Evolutionary conservation across 2,797 vertebrate genomes (phyloP), one percentile per base, ranked within the genome.

Genomic region (Phoeniculus purpureus): DNA sequence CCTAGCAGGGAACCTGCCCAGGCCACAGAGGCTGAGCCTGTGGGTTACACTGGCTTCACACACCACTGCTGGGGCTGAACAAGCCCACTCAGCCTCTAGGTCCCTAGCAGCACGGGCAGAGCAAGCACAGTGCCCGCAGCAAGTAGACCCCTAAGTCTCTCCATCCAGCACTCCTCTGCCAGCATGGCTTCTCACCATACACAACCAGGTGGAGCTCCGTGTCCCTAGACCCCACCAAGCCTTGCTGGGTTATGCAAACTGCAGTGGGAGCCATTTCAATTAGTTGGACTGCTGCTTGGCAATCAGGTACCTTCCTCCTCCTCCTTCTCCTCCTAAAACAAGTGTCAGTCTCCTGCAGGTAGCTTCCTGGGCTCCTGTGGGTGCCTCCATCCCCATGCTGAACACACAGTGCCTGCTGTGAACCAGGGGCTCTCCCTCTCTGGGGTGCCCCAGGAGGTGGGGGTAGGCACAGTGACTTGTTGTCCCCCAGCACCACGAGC

Each of bases 281-380:
- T 21, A 76, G 32, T 16, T 93, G 94, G 87, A 90, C 34, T 26
- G 85, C 43, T 89, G 93, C 94, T 86, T 86, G 59, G 61, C 65
- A 51, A 79, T 89, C 95, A 96, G 95, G 92, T 89, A 84, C 89
- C 91, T 78, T 89, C 76, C 65, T 94, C 72, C 91, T 82, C 73
- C 84, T 89, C 56, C 87, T 94, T 66, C 78, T 87, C 66, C 84
- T 89, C 56, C 67, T 26, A 1, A 31, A 66, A 86, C 1, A 3
- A 55, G 73, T 87, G 77, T 89, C 84, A 67, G 85, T 9, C 29
- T n/a, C 51, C 31, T 17, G 31, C 3, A 7, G 67, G 61, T 65
- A 83, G 78, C 87, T 73, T 86, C 67, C 80, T 52, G 25, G 23
- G 62, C 54, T 55, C 58, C 59, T 5, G 12, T 0, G n/a, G 60